Evolutionary conservation across 1,140 invertebrate genomes (phyloP).

Genomic region (Anadara kagoshimensis): DNA sequence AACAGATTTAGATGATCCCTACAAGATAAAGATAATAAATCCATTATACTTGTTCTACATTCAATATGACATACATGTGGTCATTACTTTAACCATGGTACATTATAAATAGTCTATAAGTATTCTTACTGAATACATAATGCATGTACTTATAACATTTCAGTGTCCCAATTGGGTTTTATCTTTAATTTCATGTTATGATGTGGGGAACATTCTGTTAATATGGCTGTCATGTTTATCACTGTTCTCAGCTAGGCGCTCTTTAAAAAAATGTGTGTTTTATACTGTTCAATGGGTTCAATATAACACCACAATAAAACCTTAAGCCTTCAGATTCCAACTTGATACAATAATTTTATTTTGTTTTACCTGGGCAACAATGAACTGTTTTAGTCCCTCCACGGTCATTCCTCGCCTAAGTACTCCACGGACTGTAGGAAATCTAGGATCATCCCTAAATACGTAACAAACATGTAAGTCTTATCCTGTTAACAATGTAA

Average conservation of each 20-base stretch:
- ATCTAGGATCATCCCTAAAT: conserved; percentile 95
- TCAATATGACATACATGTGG: neutral
- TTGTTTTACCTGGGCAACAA: conserved; percentile 87
- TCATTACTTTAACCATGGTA: conserved; percentile 3
- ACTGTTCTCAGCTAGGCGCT: no score
- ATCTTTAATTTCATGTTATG: neutral
- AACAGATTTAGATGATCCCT: conserved; percentile 95
- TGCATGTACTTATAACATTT: neutral
- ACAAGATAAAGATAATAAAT: conserved; percentile 16
- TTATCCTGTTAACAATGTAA: no score
- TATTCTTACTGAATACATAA: neutral
- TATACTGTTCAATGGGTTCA: no score
- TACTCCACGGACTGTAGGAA: conserved; percentile 98
- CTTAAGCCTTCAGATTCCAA: no score
- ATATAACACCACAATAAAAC: no score
- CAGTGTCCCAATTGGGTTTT: neutral
- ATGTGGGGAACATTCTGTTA: neutral
- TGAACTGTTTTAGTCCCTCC: conserved; percentile 97
- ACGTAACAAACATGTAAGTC: neutral
- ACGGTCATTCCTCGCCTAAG: conserved; percentile 97
- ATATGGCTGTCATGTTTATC: neutral
- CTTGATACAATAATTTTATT: no score
- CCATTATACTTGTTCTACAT: neutral
- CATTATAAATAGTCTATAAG: neutral
- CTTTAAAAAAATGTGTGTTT: no score